Base-by-base conservation (phyloP, 2,888 invertebrate species). In the Pyrocoelia pectoralis region DNA sequence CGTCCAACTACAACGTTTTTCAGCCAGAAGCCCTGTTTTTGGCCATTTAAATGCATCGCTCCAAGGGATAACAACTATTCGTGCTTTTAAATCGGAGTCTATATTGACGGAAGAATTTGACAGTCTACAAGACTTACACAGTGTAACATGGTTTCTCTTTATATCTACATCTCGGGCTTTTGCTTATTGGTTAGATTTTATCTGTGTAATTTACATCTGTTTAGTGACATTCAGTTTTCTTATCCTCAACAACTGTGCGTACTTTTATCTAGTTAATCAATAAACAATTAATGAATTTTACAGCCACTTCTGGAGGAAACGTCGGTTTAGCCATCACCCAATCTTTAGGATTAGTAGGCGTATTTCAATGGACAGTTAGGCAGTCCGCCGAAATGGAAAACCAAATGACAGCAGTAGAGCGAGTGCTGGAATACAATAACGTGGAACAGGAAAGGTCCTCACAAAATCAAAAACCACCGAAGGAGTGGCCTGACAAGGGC, bases 321-420 rank as follows among this genome's bases (percentile, higher is more conserved):
- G 79, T 81, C 2, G 81, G 81, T 56, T 68, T 81, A 14, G 80
- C 78, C 0, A 79, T 81, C 13, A 80, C 80, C 0, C 80, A 80
- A 70, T 77, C 78, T 0, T 76, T 80, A 49, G 74, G 77, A 24
- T 66, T 81, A 29, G 78, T 79, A 0, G 79, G 79, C 15, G 89
- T 90, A 88, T 88, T 91, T 80, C 90, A 90, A 76, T 97, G 95
- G 94, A 95, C 94, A 19, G 94, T 97, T 89, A 69, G 77, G 12
- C 78, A 78, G 65, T 79, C 79, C 68, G 78, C 79, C 19, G 79
- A 80, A 65, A 33, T 33, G 19, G 80, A 80, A 90, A 94, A 93
- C 76, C 91, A 90, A 70, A 93, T 94, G 93, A 94, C 92, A 2
- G 91, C 93, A 4, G 96, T 97, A 0, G 97, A 98, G 81, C 87